Evolutionary conservation across 2,113 vertebrate genomes (phyloP).

Genomic region (Heterocephalus glaber): DNA sequence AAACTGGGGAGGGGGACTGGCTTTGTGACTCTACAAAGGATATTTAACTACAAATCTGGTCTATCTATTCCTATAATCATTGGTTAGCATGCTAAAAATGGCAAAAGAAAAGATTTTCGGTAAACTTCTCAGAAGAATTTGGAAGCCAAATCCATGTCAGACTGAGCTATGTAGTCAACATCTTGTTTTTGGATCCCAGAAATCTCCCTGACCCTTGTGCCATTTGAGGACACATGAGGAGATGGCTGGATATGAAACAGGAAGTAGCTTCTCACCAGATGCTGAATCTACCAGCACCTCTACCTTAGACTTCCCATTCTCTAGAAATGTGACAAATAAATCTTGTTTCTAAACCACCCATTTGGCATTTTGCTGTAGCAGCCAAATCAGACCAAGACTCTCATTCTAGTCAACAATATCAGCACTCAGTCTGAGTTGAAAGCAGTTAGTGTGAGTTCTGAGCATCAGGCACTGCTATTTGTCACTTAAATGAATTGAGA

Average conservation of each 20-base stretch:
- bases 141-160: background rate
- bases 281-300: background rate
- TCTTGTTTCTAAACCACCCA: background rate
- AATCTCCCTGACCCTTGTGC: background rate
- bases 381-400: background rate
- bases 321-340: background rate
- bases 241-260: background rate
- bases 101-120: background rate
- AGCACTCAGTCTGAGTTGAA: background rate
- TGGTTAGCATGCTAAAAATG: background rate
- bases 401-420: background rate
- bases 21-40: slow-evolving; percentile 1
- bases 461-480: background rate
- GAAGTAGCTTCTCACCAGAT: background rate
- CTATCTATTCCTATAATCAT: background rate
- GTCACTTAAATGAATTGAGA: background rate
- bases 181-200: background rate
- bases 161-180: background rate
- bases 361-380: background rate
- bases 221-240: background rate
- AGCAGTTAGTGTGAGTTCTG: background rate
- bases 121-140: background rate
- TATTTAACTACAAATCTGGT: background rate
- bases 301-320: background rate
- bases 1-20: background rate